phyloP scores from a whole-genome alignment of 2,113 vertebrate species.

The Murina feae region DNA sequence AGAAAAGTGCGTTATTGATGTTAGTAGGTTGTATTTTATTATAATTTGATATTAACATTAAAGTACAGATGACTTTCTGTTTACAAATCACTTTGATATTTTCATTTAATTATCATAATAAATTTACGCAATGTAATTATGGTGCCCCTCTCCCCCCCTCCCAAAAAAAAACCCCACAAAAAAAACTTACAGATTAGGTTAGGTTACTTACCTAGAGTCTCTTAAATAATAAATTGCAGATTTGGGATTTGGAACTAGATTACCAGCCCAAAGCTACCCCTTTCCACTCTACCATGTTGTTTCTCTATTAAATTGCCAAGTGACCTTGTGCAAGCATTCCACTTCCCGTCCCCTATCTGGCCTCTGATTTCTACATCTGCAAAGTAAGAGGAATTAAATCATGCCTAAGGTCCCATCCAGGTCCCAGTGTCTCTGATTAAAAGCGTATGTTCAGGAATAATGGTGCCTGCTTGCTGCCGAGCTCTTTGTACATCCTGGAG shows the following conservation, averaged over 20 bases:
- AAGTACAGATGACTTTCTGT: background rate
- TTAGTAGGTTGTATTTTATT: background rate
- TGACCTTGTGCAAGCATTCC: background rate
- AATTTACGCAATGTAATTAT: background rate
- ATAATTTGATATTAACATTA: background rate
- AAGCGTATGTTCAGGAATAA: background rate
- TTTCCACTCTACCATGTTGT: background rate
- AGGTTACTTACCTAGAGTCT: background rate
- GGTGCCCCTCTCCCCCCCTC: rapidly evolving
- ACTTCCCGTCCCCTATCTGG: background rate
- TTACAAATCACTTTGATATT: background rate
- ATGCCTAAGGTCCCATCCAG: background rate
- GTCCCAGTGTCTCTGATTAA: slow-evolving; percentile 46
- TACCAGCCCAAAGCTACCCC: background rate
- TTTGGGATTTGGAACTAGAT: background rate
- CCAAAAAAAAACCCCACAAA: background rate
- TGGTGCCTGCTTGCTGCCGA: background rate
- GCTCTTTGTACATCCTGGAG: background rate
- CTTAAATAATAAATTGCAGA: background rate
- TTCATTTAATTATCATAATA: background rate
- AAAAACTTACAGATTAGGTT: background rate
- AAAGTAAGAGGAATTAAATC: slow-evolving; percentile 31
- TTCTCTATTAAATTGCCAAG: background rate
- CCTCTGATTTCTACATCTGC: background rate
- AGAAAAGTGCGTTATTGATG: background rate